Percentiles rank a stretch among this genome's conserved stretches.
Conservation (phyloP, 2,797 vertebrate genomes). For the Coendou prehensilis region DNA sequence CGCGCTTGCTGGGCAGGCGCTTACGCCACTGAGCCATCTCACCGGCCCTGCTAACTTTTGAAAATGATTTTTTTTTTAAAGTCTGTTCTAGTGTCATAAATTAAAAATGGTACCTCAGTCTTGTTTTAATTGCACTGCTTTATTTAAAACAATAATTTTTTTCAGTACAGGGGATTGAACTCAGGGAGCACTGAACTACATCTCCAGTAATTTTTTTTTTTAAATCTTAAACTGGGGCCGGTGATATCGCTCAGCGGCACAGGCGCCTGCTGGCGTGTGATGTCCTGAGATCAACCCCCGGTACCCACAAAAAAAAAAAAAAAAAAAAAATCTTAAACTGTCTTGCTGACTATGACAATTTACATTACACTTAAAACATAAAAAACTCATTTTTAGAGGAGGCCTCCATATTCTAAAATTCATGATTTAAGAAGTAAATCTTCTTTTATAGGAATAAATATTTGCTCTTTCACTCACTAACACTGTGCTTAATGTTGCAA, state of each 20-base stretch:
- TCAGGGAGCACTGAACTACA: background rate
- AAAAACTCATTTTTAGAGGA: constrained; percentile 18
- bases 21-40: no score
- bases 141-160: background rate
- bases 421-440: constrained; percentile 21
- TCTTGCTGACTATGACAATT: background rate
- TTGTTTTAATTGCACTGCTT: constrained; percentile 58
- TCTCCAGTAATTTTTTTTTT: background rate
- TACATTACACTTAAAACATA: background rate
- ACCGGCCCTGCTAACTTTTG: constrained; percentile 33
- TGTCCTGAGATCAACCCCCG: no score
- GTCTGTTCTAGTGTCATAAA: constrained; percentile 17
- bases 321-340: background rate
- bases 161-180: background rate
- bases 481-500: background rate
- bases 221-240: no score
- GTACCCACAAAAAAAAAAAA: no score
- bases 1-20: no score
- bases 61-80: background rate
- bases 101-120: background rate
- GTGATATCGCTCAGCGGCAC: no score
- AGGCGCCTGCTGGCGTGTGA: no score
- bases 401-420: background rate
- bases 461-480: constrained; percentile 19
- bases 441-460: background rate